Evolutionary conservation across 2,113 vertebrate species (phyloP).

Genomic region (Gymnorhina tibicen): DNA sequence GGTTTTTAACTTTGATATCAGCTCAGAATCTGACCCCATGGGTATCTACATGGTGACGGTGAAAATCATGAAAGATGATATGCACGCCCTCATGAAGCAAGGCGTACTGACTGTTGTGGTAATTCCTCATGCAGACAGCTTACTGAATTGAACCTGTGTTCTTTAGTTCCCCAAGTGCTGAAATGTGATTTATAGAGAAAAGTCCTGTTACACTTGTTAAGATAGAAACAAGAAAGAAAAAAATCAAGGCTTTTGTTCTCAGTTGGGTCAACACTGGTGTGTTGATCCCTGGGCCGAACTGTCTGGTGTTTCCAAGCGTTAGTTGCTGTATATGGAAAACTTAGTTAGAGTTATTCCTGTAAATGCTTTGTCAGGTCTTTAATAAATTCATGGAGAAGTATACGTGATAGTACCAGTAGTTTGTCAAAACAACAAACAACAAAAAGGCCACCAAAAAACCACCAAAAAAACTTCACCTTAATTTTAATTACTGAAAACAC

Average conservation of each 20-base stretch:
- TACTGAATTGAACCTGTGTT: not conserved
- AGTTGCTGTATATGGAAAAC: not conserved
- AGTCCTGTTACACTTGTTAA: not conserved
- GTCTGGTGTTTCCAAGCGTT: not conserved
- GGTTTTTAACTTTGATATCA: not conserved
- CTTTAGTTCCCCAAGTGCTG: not conserved
- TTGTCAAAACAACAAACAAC: not conserved
- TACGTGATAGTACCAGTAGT: not conserved
- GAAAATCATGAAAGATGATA: not conserved
- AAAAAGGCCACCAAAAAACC: not conserved
- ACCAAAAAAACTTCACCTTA: not conserved
- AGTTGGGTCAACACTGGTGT: accelerated
- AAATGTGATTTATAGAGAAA: not conserved
- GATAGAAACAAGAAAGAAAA: not conserved
- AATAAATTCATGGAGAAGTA: not conserved
- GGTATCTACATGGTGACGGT: not conserved
- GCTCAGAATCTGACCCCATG: not conserved
- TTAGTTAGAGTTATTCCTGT: not conserved
- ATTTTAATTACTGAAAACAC: not conserved
- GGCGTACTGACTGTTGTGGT: not conserved
- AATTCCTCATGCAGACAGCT: not conserved
- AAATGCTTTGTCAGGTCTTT: not conserved
- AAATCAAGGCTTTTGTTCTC: not conserved
- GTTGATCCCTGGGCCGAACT: not conserved
- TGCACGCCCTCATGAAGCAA: not conserved